These are phyloP conservation scores for Zeuzera pyrina DNA, from an alignment of 2,888 invertebrate genomes.

Conservation along the genomic window DNA sequence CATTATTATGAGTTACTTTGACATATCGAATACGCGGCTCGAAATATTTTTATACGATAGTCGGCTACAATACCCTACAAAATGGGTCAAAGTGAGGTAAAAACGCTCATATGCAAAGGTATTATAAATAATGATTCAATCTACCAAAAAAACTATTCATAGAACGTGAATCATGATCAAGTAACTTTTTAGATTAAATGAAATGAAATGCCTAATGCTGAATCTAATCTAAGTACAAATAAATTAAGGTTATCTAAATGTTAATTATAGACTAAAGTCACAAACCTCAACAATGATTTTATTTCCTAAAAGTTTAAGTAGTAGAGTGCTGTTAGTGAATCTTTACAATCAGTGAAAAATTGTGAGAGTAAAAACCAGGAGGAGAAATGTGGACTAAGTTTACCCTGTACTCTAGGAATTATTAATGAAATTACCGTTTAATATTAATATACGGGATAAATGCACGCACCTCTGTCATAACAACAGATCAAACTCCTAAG, in stretches of 20 bases:
- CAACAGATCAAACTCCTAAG: constrained; percentile 29
- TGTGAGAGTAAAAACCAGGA: constrained; percentile 58
- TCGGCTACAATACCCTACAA: constrained; percentile 64
- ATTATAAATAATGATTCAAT: constrained; percentile 30
- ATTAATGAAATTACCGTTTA: constrained; percentile 53
- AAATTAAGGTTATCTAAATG: constrained; percentile 40
- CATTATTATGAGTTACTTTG: constrained; percentile 70
- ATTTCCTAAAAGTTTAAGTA: constrained; percentile 47
- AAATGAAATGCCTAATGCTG: constrained; percentile 35
- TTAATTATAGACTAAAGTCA: constrained; percentile 50
- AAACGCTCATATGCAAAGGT: constrained; percentile 29
- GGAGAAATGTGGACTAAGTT: constrained; percentile 63
- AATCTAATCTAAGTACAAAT: constrained; percentile 50
- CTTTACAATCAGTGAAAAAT: constrained; percentile 56
- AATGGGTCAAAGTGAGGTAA: constrained; percentile 59
- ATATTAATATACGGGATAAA: constrained; percentile 38
- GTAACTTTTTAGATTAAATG: constrained; percentile 29
- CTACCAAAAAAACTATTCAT: constrained; percentile 28
- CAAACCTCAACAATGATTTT: constrained; percentile 58
- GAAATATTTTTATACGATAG: constrained; percentile 60
- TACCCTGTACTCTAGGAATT: constrained; percentile 72
- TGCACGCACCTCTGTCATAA: constrained; percentile 20
- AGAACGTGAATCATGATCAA: constrained; percentile 27
- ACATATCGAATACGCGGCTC: constrained; percentile 73
- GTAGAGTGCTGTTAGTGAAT: constrained; percentile 63